Percentiles rank a stretch among this genome's conserved stretches.
phyloP scores from a whole-genome alignment of 1,140 invertebrate genomes.

The Telenomus remus region DNA sequence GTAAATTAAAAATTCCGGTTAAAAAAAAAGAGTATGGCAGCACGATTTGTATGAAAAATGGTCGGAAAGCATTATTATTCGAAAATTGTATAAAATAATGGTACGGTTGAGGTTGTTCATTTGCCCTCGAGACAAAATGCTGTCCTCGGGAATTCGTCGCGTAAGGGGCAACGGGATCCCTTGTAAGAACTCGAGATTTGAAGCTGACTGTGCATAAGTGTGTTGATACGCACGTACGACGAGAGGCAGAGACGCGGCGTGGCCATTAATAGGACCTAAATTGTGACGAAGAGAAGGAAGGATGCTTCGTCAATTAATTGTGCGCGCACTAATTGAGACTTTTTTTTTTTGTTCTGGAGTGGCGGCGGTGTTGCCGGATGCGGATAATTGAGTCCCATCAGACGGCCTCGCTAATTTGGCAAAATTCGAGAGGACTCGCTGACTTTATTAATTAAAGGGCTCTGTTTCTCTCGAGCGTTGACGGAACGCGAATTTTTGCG shows the following conservation, averaged over 20 bases:
- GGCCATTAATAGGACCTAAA: slow-evolving; percentile 53
- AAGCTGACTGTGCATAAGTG: slow-evolving; percentile 50
- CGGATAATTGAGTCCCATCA: slow-evolving; percentile 49
- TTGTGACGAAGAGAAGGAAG: slow-evolving; percentile 39
- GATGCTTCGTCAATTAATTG: slow-evolving; percentile 59
- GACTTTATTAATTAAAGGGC: slow-evolving; percentile 43
- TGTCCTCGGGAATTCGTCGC: slow-evolving; percentile 29
- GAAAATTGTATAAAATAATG: too few species aligned
- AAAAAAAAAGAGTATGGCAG: too few species aligned
- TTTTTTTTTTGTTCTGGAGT: slow-evolving; percentile 27
- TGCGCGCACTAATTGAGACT: slow-evolving; percentile 59
- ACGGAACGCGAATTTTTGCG: neutral
- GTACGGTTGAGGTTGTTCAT: too few species aligned
- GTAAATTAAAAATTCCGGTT: too few species aligned
- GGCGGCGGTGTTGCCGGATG: slow-evolving; percentile 42
- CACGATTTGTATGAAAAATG: too few species aligned
- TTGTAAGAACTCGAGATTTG: neutral
- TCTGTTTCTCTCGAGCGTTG: neutral
- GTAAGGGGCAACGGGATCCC: slow-evolving; percentile 17
- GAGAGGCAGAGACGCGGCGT: slow-evolving; percentile 32
- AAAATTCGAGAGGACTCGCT: slow-evolving; percentile 38
- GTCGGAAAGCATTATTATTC: too few species aligned
- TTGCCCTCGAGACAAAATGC: slow-evolving; percentile 5
- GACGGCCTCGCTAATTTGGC: slow-evolving; percentile 44
- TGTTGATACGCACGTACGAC: slow-evolving; percentile 36